Percentiles rank a stretch among this genome's conserved stretches.
Conservation (phyloP, 1,140 invertebrate genomes). For the Homarus americanus region DNA sequence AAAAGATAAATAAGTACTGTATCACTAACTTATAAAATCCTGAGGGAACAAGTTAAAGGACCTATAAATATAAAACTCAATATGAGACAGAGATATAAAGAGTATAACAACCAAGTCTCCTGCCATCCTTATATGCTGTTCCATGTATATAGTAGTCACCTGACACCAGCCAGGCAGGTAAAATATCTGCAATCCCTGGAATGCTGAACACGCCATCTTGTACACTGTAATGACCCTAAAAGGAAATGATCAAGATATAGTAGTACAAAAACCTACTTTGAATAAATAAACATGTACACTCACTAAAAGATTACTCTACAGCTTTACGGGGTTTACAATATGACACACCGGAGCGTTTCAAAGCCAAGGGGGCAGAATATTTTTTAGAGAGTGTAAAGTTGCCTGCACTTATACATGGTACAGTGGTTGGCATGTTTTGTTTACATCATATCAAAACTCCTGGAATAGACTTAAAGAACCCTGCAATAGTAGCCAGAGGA, state of each 20-base stretch:
- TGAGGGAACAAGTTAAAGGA: too few species aligned
- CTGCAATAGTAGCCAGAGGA: too few species aligned
- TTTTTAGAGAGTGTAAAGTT: too few species aligned
- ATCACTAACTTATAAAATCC: too few species aligned
- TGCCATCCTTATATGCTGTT: neutral
- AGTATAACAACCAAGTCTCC: conserved; percentile 28
- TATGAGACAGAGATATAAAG: conserved; percentile 19
- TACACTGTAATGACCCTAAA: conserved; percentile 43
- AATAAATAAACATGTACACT: too few species aligned
- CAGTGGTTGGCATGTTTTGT: too few species aligned
- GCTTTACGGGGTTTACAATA: neutral
- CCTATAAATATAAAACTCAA: neutral
- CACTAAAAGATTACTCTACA: neutral
- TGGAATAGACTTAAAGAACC: too few species aligned
- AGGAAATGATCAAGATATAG: neutral
- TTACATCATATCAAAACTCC: too few species aligned
- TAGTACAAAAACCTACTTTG: neutral
- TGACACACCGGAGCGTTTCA: neutral
- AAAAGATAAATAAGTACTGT: too few species aligned
- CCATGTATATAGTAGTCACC: conserved; percentile 42
- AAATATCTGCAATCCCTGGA: neutral
- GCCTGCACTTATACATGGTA: too few species aligned
- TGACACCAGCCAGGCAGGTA: conserved; percentile 35
- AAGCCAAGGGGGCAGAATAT: neutral
- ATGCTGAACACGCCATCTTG: conserved; percentile 24